Conservation (phyloP, 2,888 invertebrate genomes). For the Drosophila ezoana region DNA sequence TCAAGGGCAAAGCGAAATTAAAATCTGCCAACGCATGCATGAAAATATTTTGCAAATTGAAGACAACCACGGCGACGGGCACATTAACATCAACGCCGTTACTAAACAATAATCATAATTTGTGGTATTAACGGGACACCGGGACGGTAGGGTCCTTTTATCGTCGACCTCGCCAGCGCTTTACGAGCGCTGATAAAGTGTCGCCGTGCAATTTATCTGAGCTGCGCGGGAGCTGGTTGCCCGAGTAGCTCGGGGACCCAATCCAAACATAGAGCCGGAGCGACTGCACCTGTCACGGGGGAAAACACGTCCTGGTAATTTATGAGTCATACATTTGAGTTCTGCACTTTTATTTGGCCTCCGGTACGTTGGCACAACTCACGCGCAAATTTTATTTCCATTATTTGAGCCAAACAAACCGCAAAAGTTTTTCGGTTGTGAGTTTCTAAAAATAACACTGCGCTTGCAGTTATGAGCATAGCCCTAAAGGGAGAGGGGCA, state of each 20-base stretch:
- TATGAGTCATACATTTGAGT: slow-evolving; percentile 56
- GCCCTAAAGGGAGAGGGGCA: not conserved
- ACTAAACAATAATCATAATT: slow-evolving; percentile 77
- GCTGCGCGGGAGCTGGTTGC: slow-evolving; percentile 11
- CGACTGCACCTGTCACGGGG: slow-evolving; percentile 67
- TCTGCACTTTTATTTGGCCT: slow-evolving; percentile 42
- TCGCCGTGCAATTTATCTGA: slow-evolving; percentile 69
- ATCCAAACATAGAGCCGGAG: slow-evolving; percentile 16
- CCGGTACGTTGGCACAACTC: slow-evolving; percentile 13
- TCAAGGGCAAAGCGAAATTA: slow-evolving; percentile 21
- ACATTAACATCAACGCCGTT: slow-evolving; percentile 46
- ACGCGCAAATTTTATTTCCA: slow-evolving; percentile 42
- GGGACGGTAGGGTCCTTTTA: slow-evolving; percentile 18
- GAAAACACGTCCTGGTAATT: slow-evolving; percentile 58
- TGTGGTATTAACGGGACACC: slow-evolving; percentile 59
- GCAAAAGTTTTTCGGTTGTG: slow-evolving; percentile 41
- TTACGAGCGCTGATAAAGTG: slow-evolving; percentile 68
- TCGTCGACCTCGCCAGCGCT: slow-evolving; percentile 30
- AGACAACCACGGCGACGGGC: slow-evolving; percentile 21
- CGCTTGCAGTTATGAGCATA: slow-evolving; percentile 5
- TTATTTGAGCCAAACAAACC: slow-evolving; percentile 50
- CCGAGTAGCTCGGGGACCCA: slow-evolving; percentile 13
- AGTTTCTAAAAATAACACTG: slow-evolving; percentile 43
- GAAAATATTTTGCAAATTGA: slow-evolving; percentile 57
- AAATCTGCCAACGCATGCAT: slow-evolving; percentile 47